These are phyloP conservation scores for Lypha dubia DNA, from an alignment of 2,888 invertebrate genomes.

Conservation along the genomic window DNA sequence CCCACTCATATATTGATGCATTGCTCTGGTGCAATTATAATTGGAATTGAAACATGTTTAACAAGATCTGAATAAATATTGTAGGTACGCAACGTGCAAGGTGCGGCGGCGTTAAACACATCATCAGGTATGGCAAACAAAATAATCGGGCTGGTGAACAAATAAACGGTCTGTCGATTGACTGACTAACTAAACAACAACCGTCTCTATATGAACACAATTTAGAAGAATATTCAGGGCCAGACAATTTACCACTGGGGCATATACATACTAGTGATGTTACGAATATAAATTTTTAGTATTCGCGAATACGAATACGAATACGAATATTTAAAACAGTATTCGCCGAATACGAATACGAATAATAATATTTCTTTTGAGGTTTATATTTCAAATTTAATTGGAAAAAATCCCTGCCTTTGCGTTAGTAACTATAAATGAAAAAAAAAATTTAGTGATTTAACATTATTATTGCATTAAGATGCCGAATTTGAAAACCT, in stretches of 20 bases:
- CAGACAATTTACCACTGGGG: constrained; percentile 55
- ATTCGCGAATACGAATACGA: no score
- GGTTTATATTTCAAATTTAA: no score
- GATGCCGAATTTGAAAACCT: no score
- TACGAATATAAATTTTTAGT: no score
- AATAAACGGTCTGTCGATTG: background rate
- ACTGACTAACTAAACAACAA: constrained; percentile 28
- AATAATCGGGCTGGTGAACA: constrained; percentile 41
- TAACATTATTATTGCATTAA: no score
- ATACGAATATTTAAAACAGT: no score
- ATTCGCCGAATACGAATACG: no score
- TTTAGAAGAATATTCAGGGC: constrained; percentile 41
- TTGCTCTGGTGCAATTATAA: constrained; percentile 72
- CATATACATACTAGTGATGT: no score
- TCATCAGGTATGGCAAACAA: constrained; percentile 52
- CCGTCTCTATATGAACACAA: constrained; percentile 26
- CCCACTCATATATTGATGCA: constrained; percentile 70
- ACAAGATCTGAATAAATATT: constrained; percentile 74
- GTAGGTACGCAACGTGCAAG: constrained; percentile 67
- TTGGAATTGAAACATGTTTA: constrained; percentile 75
- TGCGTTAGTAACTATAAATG: no score
- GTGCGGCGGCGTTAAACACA: constrained; percentile 66
- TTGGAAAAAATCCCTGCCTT: no score
- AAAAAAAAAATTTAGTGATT: no score
- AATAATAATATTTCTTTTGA: no score